Evolutionary conservation across 2,113 vertebrate species (phyloP), one percentile per base, ranked within the genome.

Genomic region (Siphamia tubifer): DNA sequence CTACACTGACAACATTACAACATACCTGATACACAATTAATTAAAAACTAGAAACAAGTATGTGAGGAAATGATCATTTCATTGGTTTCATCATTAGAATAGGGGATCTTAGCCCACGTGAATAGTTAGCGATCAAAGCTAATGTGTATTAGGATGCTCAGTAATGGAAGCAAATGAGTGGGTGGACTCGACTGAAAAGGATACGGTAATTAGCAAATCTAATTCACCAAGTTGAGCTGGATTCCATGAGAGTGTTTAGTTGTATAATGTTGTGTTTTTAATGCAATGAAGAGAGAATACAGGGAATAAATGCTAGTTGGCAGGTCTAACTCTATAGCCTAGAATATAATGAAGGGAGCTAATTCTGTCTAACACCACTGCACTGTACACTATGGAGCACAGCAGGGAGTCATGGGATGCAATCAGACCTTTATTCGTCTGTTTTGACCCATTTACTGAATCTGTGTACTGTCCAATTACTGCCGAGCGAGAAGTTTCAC

Each of bases 31-130:
- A 49, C 9, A 48, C 17, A 39, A 28, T 31, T 31, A 38, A 54
- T 42, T 38, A 16, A 13, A 42, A 11, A 56, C 4, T 9, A n/a
- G 12, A 55, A 28, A 60, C 36, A 20, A 23, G 24, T 39, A 51
- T 28, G 10, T 30, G 25, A 67, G 60, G 61, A 58, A 27, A 63
- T 24, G 1, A 36, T 55, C 8, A n/a, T 68, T 40, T 81, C 30
- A 81, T 81, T 77, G 57, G n/a, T 20, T 70, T 58, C n/a, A n/a
- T 66, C 24, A 73, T 69, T 54, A 57, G 35, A 27, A 38, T 4
- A 3, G 36, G 34, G 55, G 34, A 60, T 74, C 19, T 47, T 12
- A 34, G 24, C 24, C 47, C 25, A 63, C 74, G 76, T 66, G 56
- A 66, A 78, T 53, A 20, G 17, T 4, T 24, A 21, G 9, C 45